These are phyloP conservation scores for Meganola albula DNA, from an alignment of 2,888 invertebrate species.

Conservation along the genomic window DNA sequence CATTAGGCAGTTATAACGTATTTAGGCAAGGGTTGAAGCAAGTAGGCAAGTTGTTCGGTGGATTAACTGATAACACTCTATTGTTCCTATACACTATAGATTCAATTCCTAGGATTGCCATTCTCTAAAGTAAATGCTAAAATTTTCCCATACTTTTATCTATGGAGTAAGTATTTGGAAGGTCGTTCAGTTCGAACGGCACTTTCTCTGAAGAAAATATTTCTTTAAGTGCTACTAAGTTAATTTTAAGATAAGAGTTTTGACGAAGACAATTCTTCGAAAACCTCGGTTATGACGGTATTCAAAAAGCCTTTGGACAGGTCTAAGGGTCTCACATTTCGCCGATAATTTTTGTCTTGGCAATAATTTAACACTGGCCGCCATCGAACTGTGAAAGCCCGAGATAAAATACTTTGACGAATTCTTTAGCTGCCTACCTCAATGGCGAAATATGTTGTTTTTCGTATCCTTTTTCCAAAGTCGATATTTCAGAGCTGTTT, in stretches of 20 bases:
- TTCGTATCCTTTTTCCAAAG: slow-evolving; percentile 59
- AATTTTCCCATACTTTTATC: slow-evolving; percentile 32
- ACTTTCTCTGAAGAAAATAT: slow-evolving; percentile 30
- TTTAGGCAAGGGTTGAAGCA: slow-evolving; percentile 8
- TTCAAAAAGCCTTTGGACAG: slow-evolving; percentile 24
- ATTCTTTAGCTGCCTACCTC: slow-evolving; percentile 61
- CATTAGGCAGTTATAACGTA: neutral
- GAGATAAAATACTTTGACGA: slow-evolving; percentile 71
- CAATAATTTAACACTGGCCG: slow-evolving; percentile 65
- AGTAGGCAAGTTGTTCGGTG: too few species aligned
- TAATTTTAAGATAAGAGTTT: slow-evolving; percentile 12
- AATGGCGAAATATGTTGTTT: slow-evolving; percentile 65
- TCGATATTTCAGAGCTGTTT: slow-evolving; percentile 54
- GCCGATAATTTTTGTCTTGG: slow-evolving; percentile 58
- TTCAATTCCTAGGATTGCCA: slow-evolving; percentile 12
- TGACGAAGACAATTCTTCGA: slow-evolving; percentile 9
- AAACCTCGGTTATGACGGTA: slow-evolving; percentile 9
- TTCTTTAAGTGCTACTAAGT: slow-evolving; percentile 9
- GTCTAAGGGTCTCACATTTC: slow-evolving; percentile 42
- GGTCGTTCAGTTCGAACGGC: slow-evolving; percentile 42
- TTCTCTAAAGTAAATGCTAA: slow-evolving; percentile 30
- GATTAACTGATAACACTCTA: slow-evolving; percentile 17
- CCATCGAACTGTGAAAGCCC: slow-evolving; percentile 68
- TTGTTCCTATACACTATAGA: slow-evolving; percentile 4
- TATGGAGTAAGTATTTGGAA: slow-evolving; percentile 33